Percentiles rank a stretch among this genome's conserved stretches.
Evolutionary conservation across 2,797 vertebrate genomes (phyloP).

Genomic region (Argya squamiceps): DNA sequence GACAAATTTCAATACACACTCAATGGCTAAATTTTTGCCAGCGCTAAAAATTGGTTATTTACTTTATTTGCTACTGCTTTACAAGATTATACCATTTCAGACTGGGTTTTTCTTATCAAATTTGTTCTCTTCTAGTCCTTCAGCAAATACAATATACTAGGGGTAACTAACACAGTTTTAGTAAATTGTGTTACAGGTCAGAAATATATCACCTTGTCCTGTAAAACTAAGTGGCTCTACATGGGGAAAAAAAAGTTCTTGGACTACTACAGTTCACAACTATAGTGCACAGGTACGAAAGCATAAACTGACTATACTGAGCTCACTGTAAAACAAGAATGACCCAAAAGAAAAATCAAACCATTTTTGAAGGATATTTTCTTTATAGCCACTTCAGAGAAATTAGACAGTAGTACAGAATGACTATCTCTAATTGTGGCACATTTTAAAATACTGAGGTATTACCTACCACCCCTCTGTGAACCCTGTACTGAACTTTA

Average conservation of each 20-base stretch:
- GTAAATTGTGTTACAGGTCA: conserved; percentile 58
- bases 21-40: conserved; percentile 1
- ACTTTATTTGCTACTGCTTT: conserved; percentile 11
- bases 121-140: conserved; percentile 50
- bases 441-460: not conserved
- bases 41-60: conserved; percentile 25
- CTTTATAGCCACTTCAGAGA: not conserved
- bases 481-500: not conserved
- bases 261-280: not conserved
- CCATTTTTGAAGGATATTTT: not conserved
- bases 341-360: not conserved
- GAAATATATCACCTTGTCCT: conserved; percentile 50
- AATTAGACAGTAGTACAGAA: not conserved
- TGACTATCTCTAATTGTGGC: not conserved
- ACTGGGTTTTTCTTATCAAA: conserved; percentile 17
- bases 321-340: not conserved
- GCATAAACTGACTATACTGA: not conserved
- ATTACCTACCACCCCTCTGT: not conserved
- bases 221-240: conserved; percentile 28
- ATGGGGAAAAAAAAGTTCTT: not conserved
- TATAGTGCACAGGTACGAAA: not conserved
- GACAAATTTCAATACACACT: conserved; percentile 13
- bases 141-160: conserved; percentile 38
- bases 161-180: conserved; percentile 65
- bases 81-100: conserved; percentile 55